Evolutionary conservation across 2,888 invertebrate genomes (phyloP).

Genomic region (Eretmocerus hayati): DNA sequence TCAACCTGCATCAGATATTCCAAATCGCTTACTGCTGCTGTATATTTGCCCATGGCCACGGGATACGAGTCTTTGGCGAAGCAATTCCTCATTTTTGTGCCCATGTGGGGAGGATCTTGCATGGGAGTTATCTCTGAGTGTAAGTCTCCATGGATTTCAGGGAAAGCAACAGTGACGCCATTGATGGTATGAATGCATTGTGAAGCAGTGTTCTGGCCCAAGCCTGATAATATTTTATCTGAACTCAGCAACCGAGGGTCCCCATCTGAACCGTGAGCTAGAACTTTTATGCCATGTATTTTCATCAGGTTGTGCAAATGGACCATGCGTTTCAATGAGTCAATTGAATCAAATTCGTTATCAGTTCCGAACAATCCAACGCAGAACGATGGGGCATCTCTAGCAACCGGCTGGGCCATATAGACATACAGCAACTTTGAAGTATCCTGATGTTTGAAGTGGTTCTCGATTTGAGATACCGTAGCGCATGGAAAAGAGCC

Average conservation of each 20-base stretch:
- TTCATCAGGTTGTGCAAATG: slow-evolving; percentile 17
- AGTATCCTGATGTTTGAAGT: neutral
- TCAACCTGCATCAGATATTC: slow-evolving; percentile 15
- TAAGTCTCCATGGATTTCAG: neutral
- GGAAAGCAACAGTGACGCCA: neutral
- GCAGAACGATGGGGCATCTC: neutral
- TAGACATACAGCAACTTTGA: neutral
- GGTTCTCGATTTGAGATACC: neutral
- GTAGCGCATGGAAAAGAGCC: neutral
- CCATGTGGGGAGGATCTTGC: slow-evolving; percentile 28
- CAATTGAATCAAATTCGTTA: slow-evolving; percentile 8
- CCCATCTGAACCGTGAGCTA: slow-evolving; percentile 27
- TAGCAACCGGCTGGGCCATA: neutral
- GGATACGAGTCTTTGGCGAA: slow-evolving; percentile 2
- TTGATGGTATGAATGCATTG: neutral
- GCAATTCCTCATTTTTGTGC: slow-evolving; percentile 26
- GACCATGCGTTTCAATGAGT: slow-evolving; percentile 24
- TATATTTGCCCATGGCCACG: slow-evolving; percentile 1
- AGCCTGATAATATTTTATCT: slow-evolving; percentile 21
- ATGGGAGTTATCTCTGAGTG: slow-evolving; percentile 3
- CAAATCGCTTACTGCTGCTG: slow-evolving; percentile 15
- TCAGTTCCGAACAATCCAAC: neutral
- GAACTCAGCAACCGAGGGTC: slow-evolving; percentile 27
- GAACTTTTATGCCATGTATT: slow-evolving; percentile 23
- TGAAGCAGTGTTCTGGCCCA: slow-evolving; percentile 2